These are phyloP conservation scores for Drosophila putrida DNA, from an alignment of 2,888 invertebrate genomes.

Conservation along the genomic window DNA sequence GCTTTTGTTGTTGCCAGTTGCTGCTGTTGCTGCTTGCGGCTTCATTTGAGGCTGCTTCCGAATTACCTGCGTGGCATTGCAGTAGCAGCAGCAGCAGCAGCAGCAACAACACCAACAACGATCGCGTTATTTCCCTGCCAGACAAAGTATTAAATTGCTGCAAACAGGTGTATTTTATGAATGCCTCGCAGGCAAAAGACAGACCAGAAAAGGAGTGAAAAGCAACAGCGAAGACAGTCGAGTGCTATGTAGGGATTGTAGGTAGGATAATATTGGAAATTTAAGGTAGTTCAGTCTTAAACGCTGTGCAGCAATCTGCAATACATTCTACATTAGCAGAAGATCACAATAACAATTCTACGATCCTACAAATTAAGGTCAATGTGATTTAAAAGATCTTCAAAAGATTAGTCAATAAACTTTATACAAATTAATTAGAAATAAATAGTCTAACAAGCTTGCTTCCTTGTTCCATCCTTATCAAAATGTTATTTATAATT, in stretches of 20 bases:
- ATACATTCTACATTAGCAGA: neutral
- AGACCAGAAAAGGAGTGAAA: neutral
- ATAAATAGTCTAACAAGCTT: too few relatives aligned
- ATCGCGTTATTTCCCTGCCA: constrained; percentile 75
- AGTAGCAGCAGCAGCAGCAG: constrained; percentile 53
- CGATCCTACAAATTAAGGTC: neutral
- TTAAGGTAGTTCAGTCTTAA: neutral
- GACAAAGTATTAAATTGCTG: constrained; percentile 79
- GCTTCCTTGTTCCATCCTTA: too few relatives aligned
- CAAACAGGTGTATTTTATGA: constrained; percentile 79
- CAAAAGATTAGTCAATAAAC: neutral
- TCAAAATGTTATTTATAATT: neutral
- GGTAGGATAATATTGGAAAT: neutral
- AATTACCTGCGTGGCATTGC: constrained; percentile 81
- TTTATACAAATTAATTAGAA: too few relatives aligned
- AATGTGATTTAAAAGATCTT: neutral
- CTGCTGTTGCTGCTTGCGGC: constrained; percentile 55
- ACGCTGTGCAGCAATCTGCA: neutral
- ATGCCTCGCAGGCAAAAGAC: constrained; percentile 52
- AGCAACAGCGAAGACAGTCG: neutral
- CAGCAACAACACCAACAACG: constrained; percentile 27
- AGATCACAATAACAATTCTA: neutral
- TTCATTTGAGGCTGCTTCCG: constrained; percentile 82
- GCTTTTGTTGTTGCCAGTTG: constrained; percentile 67
- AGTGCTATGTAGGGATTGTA: neutral